A percentile compares a stretch with the other conserved stretches of the same genome.
Evolutionary conservation across 2,797 vertebrate genomes (phyloP).

Genomic region (Ispidina lecontei): DNA sequence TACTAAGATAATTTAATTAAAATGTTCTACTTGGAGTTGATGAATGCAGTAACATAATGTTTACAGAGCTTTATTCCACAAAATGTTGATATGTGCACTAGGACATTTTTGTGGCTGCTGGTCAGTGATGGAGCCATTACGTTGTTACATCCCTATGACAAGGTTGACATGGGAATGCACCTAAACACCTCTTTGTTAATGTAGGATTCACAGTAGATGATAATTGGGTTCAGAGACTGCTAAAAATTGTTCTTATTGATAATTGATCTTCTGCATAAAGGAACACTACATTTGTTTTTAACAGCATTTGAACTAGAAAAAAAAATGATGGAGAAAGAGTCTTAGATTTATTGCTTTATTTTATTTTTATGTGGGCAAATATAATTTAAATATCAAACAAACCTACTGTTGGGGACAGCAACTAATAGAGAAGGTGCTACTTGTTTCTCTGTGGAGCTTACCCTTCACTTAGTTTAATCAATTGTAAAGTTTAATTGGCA

Average conservation of each 20-base stretch:
- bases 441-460: background rate
- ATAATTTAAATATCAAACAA: slow-evolving; percentile 1
- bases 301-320: background rate
- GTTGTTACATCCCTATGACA: background rate
- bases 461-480: background rate
- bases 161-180: background rate
- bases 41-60: background rate
- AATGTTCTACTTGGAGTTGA: background rate
- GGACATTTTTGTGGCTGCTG: background rate
- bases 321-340: background rate
- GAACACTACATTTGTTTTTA: background rate
- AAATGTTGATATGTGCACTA: background rate
- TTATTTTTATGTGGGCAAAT: background rate
- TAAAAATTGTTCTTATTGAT: background rate
- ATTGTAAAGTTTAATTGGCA: background rate
- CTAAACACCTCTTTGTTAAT: background rate
- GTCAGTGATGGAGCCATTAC: background rate
- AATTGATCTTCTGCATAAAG: background rate
- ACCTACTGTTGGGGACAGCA: background rate
- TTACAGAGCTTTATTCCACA: background rate
- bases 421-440: background rate
- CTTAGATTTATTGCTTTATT: background rate
- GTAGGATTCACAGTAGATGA: background rate
- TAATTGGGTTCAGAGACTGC: background rate
- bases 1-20: background rate